Conservation (phyloP, 1,140 invertebrate genomes). For the Trichoplusia ni region DNA sequence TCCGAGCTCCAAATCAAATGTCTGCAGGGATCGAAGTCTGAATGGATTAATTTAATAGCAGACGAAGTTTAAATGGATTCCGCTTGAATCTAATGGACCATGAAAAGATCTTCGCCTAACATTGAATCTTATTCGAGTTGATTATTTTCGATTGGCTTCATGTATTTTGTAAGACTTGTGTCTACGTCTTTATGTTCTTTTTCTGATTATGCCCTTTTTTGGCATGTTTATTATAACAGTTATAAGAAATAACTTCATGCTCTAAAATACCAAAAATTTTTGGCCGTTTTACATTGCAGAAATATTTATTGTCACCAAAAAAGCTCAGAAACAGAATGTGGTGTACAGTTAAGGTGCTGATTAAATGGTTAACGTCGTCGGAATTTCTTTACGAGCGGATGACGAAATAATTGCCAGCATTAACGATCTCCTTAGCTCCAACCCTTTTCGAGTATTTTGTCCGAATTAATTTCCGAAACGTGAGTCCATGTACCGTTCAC, state of each 20-base stretch:
- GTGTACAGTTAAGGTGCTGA: background rate
- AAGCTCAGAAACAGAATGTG: background rate
- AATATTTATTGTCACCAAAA: too few relatives aligned
- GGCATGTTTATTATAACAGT: too few relatives aligned
- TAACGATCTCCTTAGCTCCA: slow-evolving; percentile 2
- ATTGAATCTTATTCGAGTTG: slow-evolving; percentile 3
- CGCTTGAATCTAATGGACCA: slow-evolving; percentile 21
- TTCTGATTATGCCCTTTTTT: too few relatives aligned
- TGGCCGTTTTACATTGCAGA: too few relatives aligned
- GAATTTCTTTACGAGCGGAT: background rate
- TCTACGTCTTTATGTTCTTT: too few relatives aligned
- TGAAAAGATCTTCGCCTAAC: slow-evolving; percentile 17
- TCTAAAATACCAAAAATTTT: too few relatives aligned
- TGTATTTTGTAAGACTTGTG: too few relatives aligned
- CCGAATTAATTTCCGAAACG: slow-evolving; percentile 37
- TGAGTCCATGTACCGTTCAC: slow-evolving; percentile 36
- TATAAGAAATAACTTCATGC: too few relatives aligned
- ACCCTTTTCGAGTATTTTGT: slow-evolving; percentile 33
- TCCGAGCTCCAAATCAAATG: slow-evolving; percentile 22
- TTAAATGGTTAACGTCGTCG: slow-evolving; percentile 10
- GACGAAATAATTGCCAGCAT: slow-evolving; percentile 2
- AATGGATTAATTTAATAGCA: slow-evolving; percentile 31
- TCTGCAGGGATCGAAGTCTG: slow-evolving; percentile 25
- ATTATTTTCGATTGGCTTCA: slow-evolving; percentile 9
- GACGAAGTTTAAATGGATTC: slow-evolving; percentile 21